Evolutionary conservation across 2,113 vertebrate species (phyloP).

Genomic region (Aptenodytes patagonicus): DNA sequence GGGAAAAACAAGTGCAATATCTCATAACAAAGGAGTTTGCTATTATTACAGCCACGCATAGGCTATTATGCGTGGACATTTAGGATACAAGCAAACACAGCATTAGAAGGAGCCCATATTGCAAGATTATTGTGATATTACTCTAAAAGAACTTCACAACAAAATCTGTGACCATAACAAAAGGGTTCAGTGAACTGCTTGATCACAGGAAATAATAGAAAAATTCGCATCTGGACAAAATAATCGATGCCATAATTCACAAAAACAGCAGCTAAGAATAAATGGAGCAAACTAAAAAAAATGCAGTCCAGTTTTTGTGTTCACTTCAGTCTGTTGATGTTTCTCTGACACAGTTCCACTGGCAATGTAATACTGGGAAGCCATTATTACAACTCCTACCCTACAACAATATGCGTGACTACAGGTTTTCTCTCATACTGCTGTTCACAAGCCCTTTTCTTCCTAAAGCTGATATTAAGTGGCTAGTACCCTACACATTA

Average conservation of each 20-base stretch:
- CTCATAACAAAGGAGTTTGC: not conserved
- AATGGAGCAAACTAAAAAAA: not conserved
- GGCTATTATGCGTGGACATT: not conserved
- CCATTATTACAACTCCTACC: not conserved
- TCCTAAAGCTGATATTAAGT: not conserved
- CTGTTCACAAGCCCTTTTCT: not conserved
- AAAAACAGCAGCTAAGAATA: not conserved
- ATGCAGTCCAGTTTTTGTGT: not conserved
- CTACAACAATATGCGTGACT: not conserved
- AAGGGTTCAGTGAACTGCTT: not conserved
- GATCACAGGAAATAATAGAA: not conserved
- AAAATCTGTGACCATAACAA: not conserved
- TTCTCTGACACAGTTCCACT: not conserved
- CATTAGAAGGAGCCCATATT: not conserved
- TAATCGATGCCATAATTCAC: not conserved
- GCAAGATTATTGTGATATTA: not conserved
- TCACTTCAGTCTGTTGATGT: not conserved
- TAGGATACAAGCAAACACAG: not conserved
- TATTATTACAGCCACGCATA: not conserved
- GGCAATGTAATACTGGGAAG: not conserved
- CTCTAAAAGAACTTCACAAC: not conserved
- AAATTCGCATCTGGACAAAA: not conserved
- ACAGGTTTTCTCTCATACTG: not conserved
- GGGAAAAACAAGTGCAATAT: not conserved
- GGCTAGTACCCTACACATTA: not conserved